phyloP scores from a whole-genome alignment of 2,888 invertebrate species.

The Noctua janthina region DNA sequence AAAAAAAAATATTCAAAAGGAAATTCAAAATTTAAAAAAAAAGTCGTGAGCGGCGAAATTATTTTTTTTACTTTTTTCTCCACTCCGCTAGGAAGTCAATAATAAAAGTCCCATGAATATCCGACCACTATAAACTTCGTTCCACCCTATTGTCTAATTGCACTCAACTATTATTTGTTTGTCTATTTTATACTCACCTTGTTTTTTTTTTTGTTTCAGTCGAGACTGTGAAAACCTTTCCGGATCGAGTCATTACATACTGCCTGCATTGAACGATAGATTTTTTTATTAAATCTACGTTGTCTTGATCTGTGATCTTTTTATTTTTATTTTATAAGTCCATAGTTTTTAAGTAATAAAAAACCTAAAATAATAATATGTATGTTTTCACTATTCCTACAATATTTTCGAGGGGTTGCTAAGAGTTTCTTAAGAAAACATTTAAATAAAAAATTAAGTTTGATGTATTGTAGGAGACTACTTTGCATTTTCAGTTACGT shows the following conservation, averaged over 20 bases:
- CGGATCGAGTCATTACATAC: not conserved
- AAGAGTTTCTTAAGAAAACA: not conserved
- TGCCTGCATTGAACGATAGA: constrained; percentile 14
- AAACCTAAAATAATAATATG: not conserved
- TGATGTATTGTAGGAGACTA: not conserved
- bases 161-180: not conserved
- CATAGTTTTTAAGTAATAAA: constrained; percentile 36
- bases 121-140: too few relatives aligned
- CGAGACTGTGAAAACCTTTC: constrained; percentile 75
- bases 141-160: too few relatives aligned
- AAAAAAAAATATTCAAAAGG: too few relatives aligned
- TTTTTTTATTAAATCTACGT: constrained; percentile 30
- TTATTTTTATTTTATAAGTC: constrained; percentile 16
- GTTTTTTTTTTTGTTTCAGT: constrained; percentile 77
- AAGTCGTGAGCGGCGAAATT: too few relatives aligned
- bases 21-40: too few relatives aligned
- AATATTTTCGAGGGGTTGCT: not conserved
- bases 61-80: too few relatives aligned
- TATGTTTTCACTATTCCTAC: constrained; percentile 22
- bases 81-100: too few relatives aligned
- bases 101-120: too few relatives aligned
- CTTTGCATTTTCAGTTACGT: not conserved
- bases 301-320: constrained; percentile 48
- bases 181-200: not conserved
- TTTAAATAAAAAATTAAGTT: not conserved